Evolutionary conservation across 2,113 vertebrate genomes (phyloP).

Genomic region (Perca schrenkii): DNA sequence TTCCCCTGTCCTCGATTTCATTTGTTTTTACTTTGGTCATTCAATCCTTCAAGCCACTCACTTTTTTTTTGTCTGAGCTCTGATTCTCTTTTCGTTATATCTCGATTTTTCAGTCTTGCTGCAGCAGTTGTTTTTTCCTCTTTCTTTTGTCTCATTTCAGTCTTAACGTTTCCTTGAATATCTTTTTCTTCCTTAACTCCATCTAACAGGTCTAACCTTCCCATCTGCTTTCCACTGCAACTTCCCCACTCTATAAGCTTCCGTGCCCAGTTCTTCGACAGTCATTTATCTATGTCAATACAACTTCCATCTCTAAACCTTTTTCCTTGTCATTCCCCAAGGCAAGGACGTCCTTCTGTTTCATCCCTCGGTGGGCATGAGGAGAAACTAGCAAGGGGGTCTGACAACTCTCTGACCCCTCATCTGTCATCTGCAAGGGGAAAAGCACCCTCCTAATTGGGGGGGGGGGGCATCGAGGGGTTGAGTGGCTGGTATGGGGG

Average conservation of each 20-base stretch:
- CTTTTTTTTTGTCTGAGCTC: conserved; percentile 12
- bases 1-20: conserved; percentile 33
- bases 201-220: conserved; percentile 42
- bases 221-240: conserved; percentile 27
- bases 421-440: conserved; percentile 81
- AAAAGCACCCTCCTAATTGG: conserved; percentile 81
- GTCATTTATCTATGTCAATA: conserved; percentile 70
- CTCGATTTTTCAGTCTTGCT: neutral
- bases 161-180: conserved; percentile 1
- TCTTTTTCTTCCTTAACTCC: conserved; percentile 7
- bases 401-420: conserved; percentile 76
- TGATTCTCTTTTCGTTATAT: conserved; percentile 3
- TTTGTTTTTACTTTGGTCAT: conserved; percentile 28
- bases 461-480: conserved; percentile 55
- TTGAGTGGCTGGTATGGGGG: conserved; percentile 67
- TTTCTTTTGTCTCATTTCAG: conserved; percentile 4
- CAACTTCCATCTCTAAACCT: conserved; percentile 55
- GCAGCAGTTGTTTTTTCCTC: neutral
- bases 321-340: conserved; percentile 64
- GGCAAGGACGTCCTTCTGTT: conserved; percentile 64
- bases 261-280: conserved; percentile 38
- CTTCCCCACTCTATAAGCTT: conserved; percentile 7
- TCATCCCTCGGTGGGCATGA: conserved; percentile 63
- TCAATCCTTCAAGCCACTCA: conserved; percentile 23
- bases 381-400: conserved; percentile 76